These are phyloP conservation scores for Eupsittula cactorum DNA, from an alignment of 2,113 vertebrate genomes.

Conservation along the genomic window DNA sequence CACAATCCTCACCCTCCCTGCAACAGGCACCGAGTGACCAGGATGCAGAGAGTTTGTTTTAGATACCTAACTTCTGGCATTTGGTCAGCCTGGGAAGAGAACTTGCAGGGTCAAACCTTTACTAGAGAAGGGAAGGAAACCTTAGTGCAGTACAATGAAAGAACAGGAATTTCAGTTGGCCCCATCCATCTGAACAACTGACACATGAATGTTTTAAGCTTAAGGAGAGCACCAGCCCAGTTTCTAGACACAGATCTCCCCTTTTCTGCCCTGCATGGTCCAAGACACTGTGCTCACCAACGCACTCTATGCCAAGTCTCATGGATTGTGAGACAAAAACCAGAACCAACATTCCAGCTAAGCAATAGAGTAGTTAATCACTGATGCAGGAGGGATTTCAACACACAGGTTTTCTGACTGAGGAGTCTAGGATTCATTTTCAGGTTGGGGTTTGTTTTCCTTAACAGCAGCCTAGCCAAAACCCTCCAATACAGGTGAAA, in stretches of 20 bases:
- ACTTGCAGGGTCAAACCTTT: neutral
- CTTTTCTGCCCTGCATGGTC: neutral
- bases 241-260: neutral
- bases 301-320: fast-evolving
- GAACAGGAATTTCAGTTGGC: neutral
- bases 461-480: neutral
- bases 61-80: neutral
- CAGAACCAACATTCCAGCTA: neutral
- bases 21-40: fast-evolving
- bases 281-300: neutral
- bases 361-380: neutral
- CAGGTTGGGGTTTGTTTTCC: neutral
- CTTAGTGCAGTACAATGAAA: fast-evolving
- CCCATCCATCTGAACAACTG: neutral
- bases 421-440: neutral
- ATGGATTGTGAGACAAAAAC: neutral
- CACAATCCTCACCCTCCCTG: fast-evolving
- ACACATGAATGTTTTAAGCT: neutral
- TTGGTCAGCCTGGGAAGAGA: neutral
- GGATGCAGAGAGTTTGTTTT: neutral
- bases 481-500: neutral
- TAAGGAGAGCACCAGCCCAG: neutral
- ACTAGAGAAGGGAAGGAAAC: neutral
- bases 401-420: neutral
- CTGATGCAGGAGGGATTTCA: neutral